A percentile compares a stretch with the other conserved stretches of the same genome.
phyloP scores from a whole-genome alignment of 2,888 invertebrate genomes.

The Monoplex corrugatus region DNA sequence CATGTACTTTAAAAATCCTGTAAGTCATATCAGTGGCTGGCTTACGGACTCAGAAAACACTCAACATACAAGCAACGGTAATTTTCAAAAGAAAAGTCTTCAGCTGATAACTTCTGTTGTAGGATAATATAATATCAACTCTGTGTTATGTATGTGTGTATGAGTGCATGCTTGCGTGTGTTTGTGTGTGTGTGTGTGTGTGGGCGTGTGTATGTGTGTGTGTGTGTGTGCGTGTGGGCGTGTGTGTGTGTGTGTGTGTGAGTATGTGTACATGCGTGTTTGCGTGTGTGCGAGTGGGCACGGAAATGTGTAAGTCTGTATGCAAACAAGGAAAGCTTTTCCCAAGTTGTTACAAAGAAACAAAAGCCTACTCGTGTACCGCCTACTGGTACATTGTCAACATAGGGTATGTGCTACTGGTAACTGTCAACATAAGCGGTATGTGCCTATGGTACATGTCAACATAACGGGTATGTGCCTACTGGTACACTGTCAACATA shows the following conservation, averaged over 20 bases:
- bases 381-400: no score
- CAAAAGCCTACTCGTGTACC: no score
- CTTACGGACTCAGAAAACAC: neutral
- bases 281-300: no score
- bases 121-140: neutral
- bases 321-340: no score
- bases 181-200: neutral
- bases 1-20: neutral
- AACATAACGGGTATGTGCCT: no score
- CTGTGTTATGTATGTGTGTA: neutral
- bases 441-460: no score
- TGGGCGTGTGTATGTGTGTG: neutral
- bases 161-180: neutral
- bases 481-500: no score
- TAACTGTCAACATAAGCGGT: no score
- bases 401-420: no score
- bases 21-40: neutral
- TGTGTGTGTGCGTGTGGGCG: neutral
- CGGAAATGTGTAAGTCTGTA: no score
- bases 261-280: no score
- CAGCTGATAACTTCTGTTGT: neutral
- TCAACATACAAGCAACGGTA: neutral
- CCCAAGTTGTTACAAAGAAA: no score
- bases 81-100: neutral
- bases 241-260: slow-evolving; percentile 1